phyloP scores from a whole-genome alignment of 2,888 invertebrate species.

The Dichetophora obliterata region DNA sequence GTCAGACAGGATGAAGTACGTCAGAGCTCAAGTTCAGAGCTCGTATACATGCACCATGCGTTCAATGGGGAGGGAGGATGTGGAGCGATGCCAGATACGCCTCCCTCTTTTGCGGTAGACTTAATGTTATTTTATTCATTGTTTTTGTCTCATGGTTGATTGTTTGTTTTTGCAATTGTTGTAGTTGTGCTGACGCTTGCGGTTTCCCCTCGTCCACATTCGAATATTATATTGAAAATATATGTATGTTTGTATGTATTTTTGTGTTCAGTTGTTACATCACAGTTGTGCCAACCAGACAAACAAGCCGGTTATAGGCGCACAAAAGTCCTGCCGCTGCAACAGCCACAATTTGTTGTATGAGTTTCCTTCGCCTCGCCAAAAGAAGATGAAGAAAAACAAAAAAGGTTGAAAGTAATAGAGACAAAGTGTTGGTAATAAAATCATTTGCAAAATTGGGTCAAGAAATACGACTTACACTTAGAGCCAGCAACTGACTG shows the following conservation, averaged over 20 bases:
- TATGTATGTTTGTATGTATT: neutral
- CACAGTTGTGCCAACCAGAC: neutral
- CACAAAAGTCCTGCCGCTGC: neutral
- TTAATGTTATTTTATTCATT: slow-evolving; percentile 19
- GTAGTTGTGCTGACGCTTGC: neutral
- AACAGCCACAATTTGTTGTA: neutral
- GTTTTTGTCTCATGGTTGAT: neutral
- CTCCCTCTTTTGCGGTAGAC: slow-evolving; percentile 18
- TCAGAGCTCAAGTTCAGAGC: neutral
- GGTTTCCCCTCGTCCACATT: neutral
- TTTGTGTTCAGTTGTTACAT: neutral
- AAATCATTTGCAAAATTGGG: slow-evolving; percentile 18
- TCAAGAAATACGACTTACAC: slow-evolving; percentile 6
- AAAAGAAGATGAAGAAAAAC: neutral
- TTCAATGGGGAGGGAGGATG: neutral
- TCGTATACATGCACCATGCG: neutral
- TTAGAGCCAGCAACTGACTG: neutral
- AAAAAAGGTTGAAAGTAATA: slow-evolving; percentile 10
- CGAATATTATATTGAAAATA: neutral
- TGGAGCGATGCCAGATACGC: slow-evolving; percentile 7
- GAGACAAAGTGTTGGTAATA: slow-evolving; percentile 28
- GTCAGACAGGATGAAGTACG: neutral
- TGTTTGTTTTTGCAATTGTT: slow-evolving; percentile 11
- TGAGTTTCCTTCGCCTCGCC: neutral
- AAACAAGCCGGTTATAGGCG: neutral